Conservation (phyloP, 35 echinoderm and acorn worm species). For the Apostichopus californicus region DNA sequence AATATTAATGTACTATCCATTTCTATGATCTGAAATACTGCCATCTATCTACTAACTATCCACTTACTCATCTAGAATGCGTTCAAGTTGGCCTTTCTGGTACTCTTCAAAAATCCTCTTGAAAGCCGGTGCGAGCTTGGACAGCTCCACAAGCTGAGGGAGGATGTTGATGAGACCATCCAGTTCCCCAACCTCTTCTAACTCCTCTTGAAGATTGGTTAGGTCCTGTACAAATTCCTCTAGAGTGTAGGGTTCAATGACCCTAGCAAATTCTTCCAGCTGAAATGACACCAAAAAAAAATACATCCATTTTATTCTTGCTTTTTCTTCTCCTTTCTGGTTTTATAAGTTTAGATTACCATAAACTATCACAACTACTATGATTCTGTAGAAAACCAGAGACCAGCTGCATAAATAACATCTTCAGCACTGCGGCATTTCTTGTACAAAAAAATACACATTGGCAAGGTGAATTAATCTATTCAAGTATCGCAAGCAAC, state of each 20-base stretch:
- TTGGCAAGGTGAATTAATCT: too few relatives aligned
- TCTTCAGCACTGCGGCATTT: too few relatives aligned
- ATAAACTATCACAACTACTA: too few relatives aligned
- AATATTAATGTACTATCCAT: neutral
- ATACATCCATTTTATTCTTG: neutral
- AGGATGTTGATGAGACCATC: neutral
- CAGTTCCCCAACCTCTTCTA: neutral
- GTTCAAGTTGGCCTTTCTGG: neutral
- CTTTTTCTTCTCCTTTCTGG: too few relatives aligned
- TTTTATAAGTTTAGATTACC: too few relatives aligned
- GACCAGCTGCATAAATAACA: too few relatives aligned
- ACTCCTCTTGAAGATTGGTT: neutral
- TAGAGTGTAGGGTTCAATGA: neutral
- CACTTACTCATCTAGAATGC: constrained; percentile 30
- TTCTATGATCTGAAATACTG: neutral
- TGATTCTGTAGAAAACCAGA: too few relatives aligned
- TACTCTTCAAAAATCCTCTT: constrained; percentile 1
- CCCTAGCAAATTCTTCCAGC: neutral
- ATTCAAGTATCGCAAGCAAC: too few relatives aligned
- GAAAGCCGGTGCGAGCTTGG: neutral
- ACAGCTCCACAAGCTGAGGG: constrained; percentile 5
- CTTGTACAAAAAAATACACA: too few relatives aligned
- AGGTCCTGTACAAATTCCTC: constrained; percentile 14
- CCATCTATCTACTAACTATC: neutral
- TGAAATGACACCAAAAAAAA: neutral